Base-by-base conservation (phyloP, 2,888 invertebrate species). In the Nineta flava region DNA sequence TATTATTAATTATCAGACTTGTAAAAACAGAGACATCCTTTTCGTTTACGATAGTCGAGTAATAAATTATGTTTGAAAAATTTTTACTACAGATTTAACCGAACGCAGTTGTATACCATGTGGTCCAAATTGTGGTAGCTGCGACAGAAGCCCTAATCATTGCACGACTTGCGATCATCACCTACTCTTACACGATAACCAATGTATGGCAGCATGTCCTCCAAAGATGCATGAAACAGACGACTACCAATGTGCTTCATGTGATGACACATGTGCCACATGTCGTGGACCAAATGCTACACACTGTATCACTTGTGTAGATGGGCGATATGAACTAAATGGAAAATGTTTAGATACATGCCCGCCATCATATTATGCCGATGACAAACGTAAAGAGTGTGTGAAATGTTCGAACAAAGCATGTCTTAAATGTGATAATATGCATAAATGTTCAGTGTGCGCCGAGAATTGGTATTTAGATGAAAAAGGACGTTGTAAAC, bases 161-260 rank as follows among this genome's bases (percentile, higher is more conserved):
- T 92, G 92, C 61, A 86, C 84, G 40, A 87, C 85, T 56, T 92
- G 92, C 64, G 88, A 90, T 59, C 88, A 88, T 65, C 87, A 91
- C 62, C 71, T 92, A 54, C 81, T 91, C 47, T 77, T 91, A 60
- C 81, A 84, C 62, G 81, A 83, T 55, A 84, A 83, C 59, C 81
- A 81, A 58, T 92, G 92, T 66, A 74, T 86, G 57, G 83, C 90
- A 6, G 79, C 86, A 0, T 92, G 92, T 67, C 91, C 91, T 0
- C 62, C 77, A 13, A 78, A 83, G 55, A 86, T 84, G 42, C 91
- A 78, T 61, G 91, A 91, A 68, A 87, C 87, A 2, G 85, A 88
- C 59, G 88, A 91, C 64, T 87, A 90, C 66, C 80, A 77, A 60
- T 90, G 90, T 65, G 77, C 81, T 34, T 75, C 79, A 47, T 90